phyloP scores from a whole-genome alignment of 2,888 invertebrate genomes.

The Vesta saturnalis region DNA sequence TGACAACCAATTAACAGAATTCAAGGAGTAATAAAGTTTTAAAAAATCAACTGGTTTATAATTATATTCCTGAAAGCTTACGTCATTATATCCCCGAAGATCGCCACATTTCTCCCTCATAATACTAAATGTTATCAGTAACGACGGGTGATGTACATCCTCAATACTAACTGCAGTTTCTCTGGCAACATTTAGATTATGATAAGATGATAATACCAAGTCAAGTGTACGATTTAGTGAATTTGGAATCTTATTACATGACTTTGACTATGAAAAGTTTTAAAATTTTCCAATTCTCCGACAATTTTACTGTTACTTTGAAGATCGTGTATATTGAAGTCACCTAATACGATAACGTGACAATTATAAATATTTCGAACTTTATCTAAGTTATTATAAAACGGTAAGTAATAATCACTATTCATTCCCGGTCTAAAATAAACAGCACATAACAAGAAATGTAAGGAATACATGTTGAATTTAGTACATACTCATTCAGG shows the following conservation, averaged over 20 bases:
- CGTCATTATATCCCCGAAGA: not conserved
- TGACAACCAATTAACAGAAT: not conserved
- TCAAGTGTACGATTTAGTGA: not conserved
- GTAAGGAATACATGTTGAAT: not conserved
- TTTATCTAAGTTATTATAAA: not conserved
- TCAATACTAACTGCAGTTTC: not conserved
- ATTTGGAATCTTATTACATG: not conserved
- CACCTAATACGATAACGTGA: not conserved
- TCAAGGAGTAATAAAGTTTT: not conserved
- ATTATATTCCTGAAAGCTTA: not conserved
- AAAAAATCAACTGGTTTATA: not conserved
- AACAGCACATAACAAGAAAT: not conserved
- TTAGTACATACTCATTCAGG: not conserved
- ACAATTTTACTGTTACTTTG: not conserved
- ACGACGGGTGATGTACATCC: not conserved
- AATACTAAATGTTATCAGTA: not conserved
- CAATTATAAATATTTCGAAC: not conserved
- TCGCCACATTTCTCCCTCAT: not conserved
- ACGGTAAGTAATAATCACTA: not conserved
- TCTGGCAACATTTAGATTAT: not conserved
- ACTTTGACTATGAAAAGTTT: not conserved
- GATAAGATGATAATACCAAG: not conserved
- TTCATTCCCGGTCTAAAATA: not conserved
- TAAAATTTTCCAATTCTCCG: not conserved
- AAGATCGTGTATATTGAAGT: too few relatives aligned